Evolutionary conservation across 2,888 invertebrate genomes (phyloP).

Genomic region (Galeopsomyia nigrocyanea): DNA sequence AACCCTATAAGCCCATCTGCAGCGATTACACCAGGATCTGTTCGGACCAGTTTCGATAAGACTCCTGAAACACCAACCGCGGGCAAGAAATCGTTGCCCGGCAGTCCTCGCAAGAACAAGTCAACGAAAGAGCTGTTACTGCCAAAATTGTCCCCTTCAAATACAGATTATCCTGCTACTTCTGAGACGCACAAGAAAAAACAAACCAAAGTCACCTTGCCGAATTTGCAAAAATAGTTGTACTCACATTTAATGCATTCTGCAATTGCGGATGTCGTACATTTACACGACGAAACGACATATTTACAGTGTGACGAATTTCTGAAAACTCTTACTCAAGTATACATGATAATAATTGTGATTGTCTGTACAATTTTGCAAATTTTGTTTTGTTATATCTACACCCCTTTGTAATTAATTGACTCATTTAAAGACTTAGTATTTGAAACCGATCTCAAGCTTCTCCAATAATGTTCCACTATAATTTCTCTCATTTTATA

Average conservation of each 20-base stretch:
- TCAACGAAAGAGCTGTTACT: conserved; percentile 14
- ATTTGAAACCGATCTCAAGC: too few relatives aligned
- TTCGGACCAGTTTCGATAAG: conserved; percentile 57
- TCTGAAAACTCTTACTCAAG: conserved; percentile 4
- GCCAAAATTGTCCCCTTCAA: conserved; percentile 1
- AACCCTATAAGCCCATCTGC: conserved; percentile 53
- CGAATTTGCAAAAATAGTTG: conserved; percentile 18
- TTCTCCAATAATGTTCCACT: too few relatives aligned
- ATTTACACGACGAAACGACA: background rate
- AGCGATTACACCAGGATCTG: conserved; percentile 59
- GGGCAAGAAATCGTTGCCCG: conserved; percentile 27
- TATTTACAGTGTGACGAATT: background rate
- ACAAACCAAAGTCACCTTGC: conserved; percentile 10
- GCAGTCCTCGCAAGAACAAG: background rate
- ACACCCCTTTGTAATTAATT: too few relatives aligned
- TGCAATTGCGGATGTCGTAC: background rate
- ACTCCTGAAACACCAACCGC: conserved; percentile 51
- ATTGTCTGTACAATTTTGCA: conserved; percentile 20
- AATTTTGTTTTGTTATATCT: too few relatives aligned
- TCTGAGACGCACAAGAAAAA: background rate
- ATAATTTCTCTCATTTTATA: too few relatives aligned
- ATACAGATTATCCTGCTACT: background rate
- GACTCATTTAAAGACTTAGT: too few relatives aligned
- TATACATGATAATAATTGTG: conserved; percentile 18
- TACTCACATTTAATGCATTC: background rate